phyloP scores from a whole-genome alignment of 2,113 vertebrate species.

The Bagarius yarrelli region DNA sequence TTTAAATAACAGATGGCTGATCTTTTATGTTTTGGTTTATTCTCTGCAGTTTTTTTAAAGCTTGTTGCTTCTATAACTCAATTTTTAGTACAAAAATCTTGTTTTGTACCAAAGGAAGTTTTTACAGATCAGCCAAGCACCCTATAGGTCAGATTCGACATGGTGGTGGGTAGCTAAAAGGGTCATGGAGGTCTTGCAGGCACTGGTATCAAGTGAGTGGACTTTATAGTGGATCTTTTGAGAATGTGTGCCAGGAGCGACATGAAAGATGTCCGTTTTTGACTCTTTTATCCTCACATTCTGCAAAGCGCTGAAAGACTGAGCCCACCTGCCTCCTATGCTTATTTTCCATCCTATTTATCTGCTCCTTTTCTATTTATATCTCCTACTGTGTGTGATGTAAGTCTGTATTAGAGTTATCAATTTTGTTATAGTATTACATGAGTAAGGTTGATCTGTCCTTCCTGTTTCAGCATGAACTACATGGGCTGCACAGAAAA shows the following conservation, averaged over 20 bases:
- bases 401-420: slow-evolving; percentile 3
- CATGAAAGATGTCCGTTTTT: slow-evolving; percentile 47
- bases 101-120: slow-evolving; percentile 27
- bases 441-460: slow-evolving; percentile 28
- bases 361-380: slow-evolving; percentile 14
- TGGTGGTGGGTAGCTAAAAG: slow-evolving; percentile 46
- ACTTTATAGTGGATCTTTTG: slow-evolving; percentile 49
- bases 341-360: neutral
- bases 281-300: slow-evolving; percentile 41
- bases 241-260: slow-evolving; percentile 1
- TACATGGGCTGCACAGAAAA: neutral
- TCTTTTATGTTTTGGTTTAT: neutral
- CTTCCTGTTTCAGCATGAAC: slow-evolving; percentile 18
- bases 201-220: slow-evolving; percentile 42
- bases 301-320: slow-evolving; percentile 31
- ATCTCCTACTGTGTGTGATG: slow-evolving; percentile 26
- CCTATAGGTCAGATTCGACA: slow-evolving; percentile 38
- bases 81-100: slow-evolving; percentile 27
- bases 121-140: slow-evolving; percentile 40
- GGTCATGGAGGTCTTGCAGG: slow-evolving; percentile 28
- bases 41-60: slow-evolving; percentile 27
- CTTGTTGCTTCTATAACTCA: neutral
- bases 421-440: slow-evolving; percentile 31
- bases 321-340: slow-evolving; percentile 18
- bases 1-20: neutral